Conservation (phyloP, 1,140 invertebrate species). For the Chironomus striatipennis region DNA sequence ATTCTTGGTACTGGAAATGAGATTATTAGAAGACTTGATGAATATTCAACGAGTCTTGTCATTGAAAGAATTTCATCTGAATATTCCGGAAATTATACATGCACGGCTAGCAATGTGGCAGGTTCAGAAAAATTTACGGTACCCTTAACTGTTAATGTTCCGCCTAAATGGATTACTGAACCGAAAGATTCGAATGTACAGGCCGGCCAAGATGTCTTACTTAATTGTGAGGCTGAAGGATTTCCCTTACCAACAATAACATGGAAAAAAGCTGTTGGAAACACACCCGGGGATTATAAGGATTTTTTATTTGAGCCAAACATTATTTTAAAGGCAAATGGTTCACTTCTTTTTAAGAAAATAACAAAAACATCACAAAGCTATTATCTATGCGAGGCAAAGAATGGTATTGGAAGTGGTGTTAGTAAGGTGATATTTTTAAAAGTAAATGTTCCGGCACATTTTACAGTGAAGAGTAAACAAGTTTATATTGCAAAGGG, state of each 20-base stretch:
- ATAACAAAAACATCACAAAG: constrained; percentile 79
- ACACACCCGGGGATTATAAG: constrained; percentile 77
- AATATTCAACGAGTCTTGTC: constrained; percentile 80
- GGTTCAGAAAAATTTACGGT: constrained; percentile 65
- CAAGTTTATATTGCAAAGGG: constrained; percentile 64
- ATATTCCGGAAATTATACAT: constrained; percentile 83
- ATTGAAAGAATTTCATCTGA: constrained; percentile 76
- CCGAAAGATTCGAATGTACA: constrained; percentile 79
- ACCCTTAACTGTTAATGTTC: constrained; percentile 75
- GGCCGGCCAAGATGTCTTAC: constrained; percentile 67
- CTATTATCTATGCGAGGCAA: constrained; percentile 85
- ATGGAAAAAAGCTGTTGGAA: constrained; percentile 77
- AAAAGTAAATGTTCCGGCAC: constrained; percentile 78
- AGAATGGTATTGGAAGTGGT: constrained; percentile 81
- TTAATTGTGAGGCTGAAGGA: constrained; percentile 86
- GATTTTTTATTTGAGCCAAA: constrained; percentile 69
- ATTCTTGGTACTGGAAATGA: constrained; percentile 42
- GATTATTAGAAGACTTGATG: constrained; percentile 60
- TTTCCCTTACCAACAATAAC: constrained; percentile 79
- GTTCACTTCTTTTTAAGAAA: constrained; percentile 68
- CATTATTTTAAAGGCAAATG: constrained; percentile 68
- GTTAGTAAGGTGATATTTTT: constrained; percentile 80
- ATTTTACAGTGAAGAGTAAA: constrained; percentile 71
- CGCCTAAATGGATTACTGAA: constrained; percentile 83
- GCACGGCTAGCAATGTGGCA: constrained; percentile 75